Evolutionary conservation across 2,888 invertebrate species (phyloP), one percentile per base, ranked within the genome.

Genomic region (Asteroscopus sphinx): DNA sequence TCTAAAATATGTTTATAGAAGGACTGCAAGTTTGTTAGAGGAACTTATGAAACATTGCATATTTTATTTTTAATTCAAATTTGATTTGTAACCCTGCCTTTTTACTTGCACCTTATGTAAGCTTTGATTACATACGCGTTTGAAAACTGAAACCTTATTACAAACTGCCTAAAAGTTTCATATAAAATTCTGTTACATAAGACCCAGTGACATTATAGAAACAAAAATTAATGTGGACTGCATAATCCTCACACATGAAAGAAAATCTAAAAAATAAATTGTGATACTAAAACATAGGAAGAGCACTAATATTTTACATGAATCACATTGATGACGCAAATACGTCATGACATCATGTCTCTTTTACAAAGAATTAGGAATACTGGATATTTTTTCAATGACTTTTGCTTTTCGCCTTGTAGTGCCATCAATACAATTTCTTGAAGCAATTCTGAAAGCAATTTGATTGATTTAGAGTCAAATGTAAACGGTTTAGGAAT

Each of bases 351-450:
- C 68, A 58, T 58, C 68, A 73, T 49, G 26, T 28, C 33, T 54
- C 39, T 49, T 58, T 56, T 48, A 45, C 60, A 45, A 51, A 57
- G 57, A 68, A 71, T 51, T 53, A 42, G 33, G 16, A 62, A 62
- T 57, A n/a, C n/a, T 53, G 15, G 55, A 60, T 4, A 11, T 41
- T 55, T 58, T 68, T 70, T 56, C 53, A 74, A 49, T 53, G 67
- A 55, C 47, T 58, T 54, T 55, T 36, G 39, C 52, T 52, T 58
- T 44, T 60, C 57, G 46, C 39, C 42, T 59, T 28, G 61, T 61
- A 46, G 68, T 40, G 52, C 68, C 47, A 60, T 62, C 75, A 72
- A 71, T 73, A 75, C 59, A 62, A 49, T 59, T 73, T 59, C 46
- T 36, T 4, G 9, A 46, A 56, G 55, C 16, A 36, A 73, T 75